A percentile compares a stretch with the other conserved stretches of the same genome.
Evolutionary conservation across 2,113 vertebrate genomes (phyloP).

Genomic region (Ochotona curzoniae): DNA sequence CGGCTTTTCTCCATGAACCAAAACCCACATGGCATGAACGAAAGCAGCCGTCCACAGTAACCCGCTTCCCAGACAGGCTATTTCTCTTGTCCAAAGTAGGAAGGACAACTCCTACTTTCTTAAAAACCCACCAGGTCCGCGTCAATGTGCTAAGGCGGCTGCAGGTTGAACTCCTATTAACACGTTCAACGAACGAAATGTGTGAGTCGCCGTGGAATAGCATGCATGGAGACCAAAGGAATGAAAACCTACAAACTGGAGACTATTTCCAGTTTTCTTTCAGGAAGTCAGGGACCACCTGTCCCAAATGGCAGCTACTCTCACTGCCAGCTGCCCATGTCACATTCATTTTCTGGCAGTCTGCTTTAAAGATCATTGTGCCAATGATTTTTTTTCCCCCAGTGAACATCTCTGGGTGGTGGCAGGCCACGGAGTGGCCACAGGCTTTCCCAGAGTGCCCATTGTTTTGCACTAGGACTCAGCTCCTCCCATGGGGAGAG

Average conservation of each 20-base stretch:
- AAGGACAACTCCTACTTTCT: constrained; percentile 54
- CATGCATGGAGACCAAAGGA: not conserved
- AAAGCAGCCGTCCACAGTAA: constrained; percentile 33
- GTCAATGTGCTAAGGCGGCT: constrained; percentile 32
- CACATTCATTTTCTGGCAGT: not conserved
- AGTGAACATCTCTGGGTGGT: not conserved
- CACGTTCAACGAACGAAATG: not conserved
- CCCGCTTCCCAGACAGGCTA: constrained; percentile 56
- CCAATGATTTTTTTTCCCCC: not conserved
- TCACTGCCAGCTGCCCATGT: not conserved
- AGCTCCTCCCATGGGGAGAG: not conserved
- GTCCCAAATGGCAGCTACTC: constrained; percentile 10
- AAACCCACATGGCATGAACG: not conserved
- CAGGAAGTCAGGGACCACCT: not conserved
- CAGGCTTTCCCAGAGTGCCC: not conserved
- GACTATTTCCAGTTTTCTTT: not conserved
- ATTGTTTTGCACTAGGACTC: not conserved
- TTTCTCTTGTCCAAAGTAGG: constrained; percentile 69
- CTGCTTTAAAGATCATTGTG: not conserved
- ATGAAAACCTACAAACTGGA: not conserved
- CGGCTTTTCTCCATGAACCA: not conserved
- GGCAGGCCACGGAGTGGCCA: not conserved
- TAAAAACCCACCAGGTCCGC: constrained; percentile 58
- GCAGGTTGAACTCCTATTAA: constrained; percentile 37
- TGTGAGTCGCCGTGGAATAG: not conserved